These are phyloP conservation scores for Druceiella hillmani DNA, from an alignment of 2,888 invertebrate genomes.

Conservation along the genomic window DNA sequence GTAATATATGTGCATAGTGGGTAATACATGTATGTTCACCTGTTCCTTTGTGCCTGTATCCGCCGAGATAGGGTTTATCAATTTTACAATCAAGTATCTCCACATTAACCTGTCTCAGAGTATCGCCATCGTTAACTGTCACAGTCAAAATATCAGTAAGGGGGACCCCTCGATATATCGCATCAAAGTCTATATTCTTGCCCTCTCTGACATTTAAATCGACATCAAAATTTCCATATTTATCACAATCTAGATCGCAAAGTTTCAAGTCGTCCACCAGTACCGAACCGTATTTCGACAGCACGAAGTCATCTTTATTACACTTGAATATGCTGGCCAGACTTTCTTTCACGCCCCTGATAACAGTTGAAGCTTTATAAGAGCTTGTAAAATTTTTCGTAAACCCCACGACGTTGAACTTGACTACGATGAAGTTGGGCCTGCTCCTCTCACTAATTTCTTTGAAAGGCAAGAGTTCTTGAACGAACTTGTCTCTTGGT, in stretches of 20 bases:
- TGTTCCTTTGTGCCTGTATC: slow-evolving; percentile 67
- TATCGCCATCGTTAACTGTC: slow-evolving; percentile 38
- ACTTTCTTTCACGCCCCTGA: slow-evolving; percentile 56
- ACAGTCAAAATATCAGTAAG: slow-evolving; percentile 44
- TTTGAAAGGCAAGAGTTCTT: slow-evolving; percentile 39
- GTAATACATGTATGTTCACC: slow-evolving; percentile 34
- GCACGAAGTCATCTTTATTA: slow-evolving; percentile 42
- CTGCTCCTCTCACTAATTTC: slow-evolving; percentile 38
- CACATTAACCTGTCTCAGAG: slow-evolving; percentile 41
- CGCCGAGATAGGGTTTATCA: slow-evolving; percentile 74
- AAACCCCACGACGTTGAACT: slow-evolving; percentile 41
- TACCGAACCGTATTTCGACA: slow-evolving; percentile 42
- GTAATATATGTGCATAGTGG: too few relatives aligned
- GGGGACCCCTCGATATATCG: slow-evolving; percentile 41
- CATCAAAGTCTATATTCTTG: slow-evolving; percentile 37
- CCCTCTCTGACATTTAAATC: slow-evolving; percentile 42
- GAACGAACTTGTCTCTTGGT: slow-evolving; percentile 41
- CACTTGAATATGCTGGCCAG: slow-evolving; percentile 54
- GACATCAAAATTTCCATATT: slow-evolving; percentile 45
- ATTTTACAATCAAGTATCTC: slow-evolving; percentile 49
- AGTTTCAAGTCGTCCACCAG: slow-evolving; percentile 42
- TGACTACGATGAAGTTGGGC: slow-evolving; percentile 45
- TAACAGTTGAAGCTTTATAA: slow-evolving; percentile 46
- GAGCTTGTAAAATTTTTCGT: slow-evolving; percentile 46
- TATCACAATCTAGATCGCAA: slow-evolving; percentile 43